Evolutionary conservation across 2,797 vertebrate genomes (phyloP).

Genomic region (Vipera ursinii): DNA sequence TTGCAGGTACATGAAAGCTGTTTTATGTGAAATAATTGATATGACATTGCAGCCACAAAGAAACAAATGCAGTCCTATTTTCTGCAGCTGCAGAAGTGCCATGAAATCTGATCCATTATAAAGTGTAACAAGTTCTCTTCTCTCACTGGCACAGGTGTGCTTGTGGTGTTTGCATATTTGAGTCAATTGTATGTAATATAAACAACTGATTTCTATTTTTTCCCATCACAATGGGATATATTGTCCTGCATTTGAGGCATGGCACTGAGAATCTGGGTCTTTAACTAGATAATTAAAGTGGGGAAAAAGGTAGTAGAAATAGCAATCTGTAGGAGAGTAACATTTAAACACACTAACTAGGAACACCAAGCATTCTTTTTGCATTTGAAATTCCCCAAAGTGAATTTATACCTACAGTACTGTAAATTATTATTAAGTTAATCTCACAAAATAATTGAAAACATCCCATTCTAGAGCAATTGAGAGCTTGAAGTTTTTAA

Average conservation of each 20-base stretch:
- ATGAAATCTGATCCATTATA: constrained; percentile 59
- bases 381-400: not conserved
- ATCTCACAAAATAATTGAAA: not conserved
- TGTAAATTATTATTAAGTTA: not conserved
- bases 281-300: not conserved
- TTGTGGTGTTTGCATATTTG: not conserved
- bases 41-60: constrained; percentile 66
- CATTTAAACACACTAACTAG: not conserved
- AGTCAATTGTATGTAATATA: not conserved
- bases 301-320: not conserved
- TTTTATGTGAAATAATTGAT: constrained; percentile 70
- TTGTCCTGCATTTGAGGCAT: not conserved
- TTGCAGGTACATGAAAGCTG: constrained; percentile 69
- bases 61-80: constrained; percentile 74
- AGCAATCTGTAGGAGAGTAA: not conserved
- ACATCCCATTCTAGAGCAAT: not conserved
- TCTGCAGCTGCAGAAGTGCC: constrained; percentile 68
- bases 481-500: not conserved
- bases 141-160: constrained; percentile 39
- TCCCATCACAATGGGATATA: not conserved
- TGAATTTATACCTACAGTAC: not conserved
- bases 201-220: not conserved
- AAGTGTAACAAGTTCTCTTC: constrained; percentile 51
- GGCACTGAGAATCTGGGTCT: not conserved
- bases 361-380: not conserved